These are phyloP conservation scores for Diadophis punctatus DNA, from an alignment of 2,113 vertebrate species.

Conservation along the genomic window DNA sequence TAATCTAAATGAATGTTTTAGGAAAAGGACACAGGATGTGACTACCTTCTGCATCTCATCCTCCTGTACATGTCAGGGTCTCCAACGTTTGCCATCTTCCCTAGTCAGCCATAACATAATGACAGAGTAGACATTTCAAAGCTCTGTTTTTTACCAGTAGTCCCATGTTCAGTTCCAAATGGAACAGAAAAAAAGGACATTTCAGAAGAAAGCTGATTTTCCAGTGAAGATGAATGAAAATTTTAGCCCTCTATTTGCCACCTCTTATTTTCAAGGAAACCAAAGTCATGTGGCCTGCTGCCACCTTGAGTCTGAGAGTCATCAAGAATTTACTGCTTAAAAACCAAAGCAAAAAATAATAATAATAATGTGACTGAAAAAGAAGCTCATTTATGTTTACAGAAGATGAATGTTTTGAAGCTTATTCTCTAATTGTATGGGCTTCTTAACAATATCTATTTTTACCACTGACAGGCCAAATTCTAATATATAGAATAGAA, in stretches of 20 bases:
- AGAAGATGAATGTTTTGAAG: neutral
- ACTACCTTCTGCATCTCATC: neutral
- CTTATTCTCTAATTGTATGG: neutral
- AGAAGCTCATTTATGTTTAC: neutral
- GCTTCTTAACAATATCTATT: neutral
- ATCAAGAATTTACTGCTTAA: neutral
- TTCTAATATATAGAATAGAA: neutral
- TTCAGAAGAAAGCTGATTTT: neutral
- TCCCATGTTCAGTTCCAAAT: neutral
- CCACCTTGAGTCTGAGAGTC: neutral
- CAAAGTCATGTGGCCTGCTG: too few species aligned
- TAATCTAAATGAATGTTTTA: neutral
- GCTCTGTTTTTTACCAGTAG: neutral
- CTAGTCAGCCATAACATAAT: neutral
- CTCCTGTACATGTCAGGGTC: neutral
- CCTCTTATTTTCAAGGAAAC: neutral
- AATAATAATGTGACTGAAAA: neutral
- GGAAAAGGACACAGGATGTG: neutral
- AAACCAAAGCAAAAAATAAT: neutral
- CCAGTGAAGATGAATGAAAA: neutral
- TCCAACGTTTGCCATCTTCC: neutral
- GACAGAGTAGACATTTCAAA: neutral
- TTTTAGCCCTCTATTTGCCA: neutral
- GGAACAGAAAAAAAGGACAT: neutral
- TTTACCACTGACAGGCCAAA: neutral